Percentiles rank a stretch among this genome's conserved stretches.
Evolutionary conservation across 2,113 vertebrate species (phyloP).

Genomic region (Morone saxatilis): DNA sequence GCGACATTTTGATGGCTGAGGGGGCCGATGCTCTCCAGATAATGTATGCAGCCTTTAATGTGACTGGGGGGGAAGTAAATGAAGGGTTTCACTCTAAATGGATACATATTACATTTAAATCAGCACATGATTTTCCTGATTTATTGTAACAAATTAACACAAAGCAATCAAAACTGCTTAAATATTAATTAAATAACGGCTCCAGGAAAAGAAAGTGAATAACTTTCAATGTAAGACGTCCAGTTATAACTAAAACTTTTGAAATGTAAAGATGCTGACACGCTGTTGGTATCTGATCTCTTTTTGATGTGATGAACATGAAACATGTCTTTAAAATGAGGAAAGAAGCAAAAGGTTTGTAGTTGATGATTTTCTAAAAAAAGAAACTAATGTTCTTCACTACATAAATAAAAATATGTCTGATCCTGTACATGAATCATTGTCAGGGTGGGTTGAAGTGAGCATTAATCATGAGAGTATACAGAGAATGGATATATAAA

Average conservation of each 20-base stretch:
- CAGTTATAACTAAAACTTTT: too few relatives aligned
- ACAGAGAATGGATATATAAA: background rate
- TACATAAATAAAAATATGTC: background rate
- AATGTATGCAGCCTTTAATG: constrained; percentile 21
- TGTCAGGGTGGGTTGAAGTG: background rate
- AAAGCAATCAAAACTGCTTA: background rate
- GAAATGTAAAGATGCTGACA: too few relatives aligned
- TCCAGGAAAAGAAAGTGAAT: too few relatives aligned
- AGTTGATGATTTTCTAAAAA: background rate
- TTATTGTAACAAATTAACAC: background rate
- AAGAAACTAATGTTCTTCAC: too few relatives aligned
- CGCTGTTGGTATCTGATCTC: too few relatives aligned
- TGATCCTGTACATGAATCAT: background rate
- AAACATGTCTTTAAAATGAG: too few relatives aligned
- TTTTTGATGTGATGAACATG: too few relatives aligned
- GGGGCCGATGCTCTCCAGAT: background rate
- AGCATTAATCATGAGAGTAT: background rate
- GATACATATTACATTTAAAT: background rate
- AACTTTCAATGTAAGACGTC: too few relatives aligned
- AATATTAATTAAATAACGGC: background rate
- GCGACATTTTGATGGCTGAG: constrained; percentile 9
- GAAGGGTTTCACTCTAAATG: background rate
- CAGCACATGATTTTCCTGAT: background rate
- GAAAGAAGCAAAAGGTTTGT: background rate
- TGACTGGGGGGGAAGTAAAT: background rate